Conservation (phyloP, 2,113 vertebrate genomes). For the Chitala chitala region DNA sequence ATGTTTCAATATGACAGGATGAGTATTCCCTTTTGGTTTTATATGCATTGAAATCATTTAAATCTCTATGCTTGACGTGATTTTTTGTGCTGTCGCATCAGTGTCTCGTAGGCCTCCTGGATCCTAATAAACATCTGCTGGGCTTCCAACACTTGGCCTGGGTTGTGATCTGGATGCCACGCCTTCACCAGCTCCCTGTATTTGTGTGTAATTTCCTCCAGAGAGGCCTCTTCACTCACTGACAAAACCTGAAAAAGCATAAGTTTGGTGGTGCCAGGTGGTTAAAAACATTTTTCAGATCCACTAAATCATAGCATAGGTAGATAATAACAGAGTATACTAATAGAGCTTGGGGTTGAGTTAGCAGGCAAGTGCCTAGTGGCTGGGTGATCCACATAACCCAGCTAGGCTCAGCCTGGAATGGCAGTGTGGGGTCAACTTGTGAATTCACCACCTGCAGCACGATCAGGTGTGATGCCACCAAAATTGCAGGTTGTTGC, state of each 20-base stretch:
- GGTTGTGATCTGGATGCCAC: slow-evolving; percentile 87
- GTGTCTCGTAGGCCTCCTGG: slow-evolving; percentile 74
- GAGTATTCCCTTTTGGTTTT: not conserved
- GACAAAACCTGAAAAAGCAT: slow-evolving; percentile 66
- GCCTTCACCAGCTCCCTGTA: slow-evolving; percentile 74
- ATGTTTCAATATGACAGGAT: not conserved
- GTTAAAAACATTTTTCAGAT: not conserved
- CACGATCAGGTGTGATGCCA: too few species aligned
- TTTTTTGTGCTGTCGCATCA: slow-evolving; percentile 51
- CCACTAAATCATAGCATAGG: not conserved
- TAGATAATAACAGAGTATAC: too few species aligned
- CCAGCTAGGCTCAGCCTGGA: too few species aligned
- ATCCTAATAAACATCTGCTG: slow-evolving; percentile 75
- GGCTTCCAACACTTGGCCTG: slow-evolving; percentile 58
- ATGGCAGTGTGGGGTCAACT: too few species aligned
- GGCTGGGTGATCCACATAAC: too few species aligned
- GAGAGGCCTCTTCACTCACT: slow-evolving; percentile 57
- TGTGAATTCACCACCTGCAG: too few species aligned
- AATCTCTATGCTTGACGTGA: slow-evolving; percentile 38
- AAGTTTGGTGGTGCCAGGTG: not conserved
- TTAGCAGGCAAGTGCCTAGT: too few species aligned
- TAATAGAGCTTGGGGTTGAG: too few species aligned
- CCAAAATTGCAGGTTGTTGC: too few species aligned
- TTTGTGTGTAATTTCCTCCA: slow-evolving; percentile 70
- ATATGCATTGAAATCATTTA: not conserved